A percentile compares a stretch with the other conserved stretches of the same genome.
phyloP scores from a whole-genome alignment of 2,888 invertebrate species.

The Halictus ligatus region DNA sequence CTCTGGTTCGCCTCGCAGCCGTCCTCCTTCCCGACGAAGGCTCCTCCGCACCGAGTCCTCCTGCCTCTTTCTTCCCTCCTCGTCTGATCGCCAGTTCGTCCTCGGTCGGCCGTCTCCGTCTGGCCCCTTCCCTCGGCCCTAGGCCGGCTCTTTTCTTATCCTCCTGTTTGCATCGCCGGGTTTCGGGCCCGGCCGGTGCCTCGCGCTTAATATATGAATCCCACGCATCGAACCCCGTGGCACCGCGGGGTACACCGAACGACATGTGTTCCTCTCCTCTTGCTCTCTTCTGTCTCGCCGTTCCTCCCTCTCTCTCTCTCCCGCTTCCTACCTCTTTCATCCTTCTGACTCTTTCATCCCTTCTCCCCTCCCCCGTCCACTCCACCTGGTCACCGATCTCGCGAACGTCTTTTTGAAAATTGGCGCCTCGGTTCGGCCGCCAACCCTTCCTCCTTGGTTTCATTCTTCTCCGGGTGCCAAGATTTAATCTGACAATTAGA shows the following conservation, averaged over 20 bases:
- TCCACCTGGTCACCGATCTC: not conserved
- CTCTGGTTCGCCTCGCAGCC: slow-evolving; percentile 79
- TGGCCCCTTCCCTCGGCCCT: not conserved
- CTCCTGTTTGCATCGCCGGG: slow-evolving; percentile 61
- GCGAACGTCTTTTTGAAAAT: slow-evolving; percentile 23
- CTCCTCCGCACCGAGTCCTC: slow-evolving; percentile 69
- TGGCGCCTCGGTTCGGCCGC: not conserved
- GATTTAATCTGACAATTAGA: too few species aligned
- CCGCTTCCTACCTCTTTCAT: not conserved
- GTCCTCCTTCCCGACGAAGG: slow-evolving; percentile 70
- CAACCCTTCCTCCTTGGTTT: not conserved
- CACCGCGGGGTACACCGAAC: slow-evolving; percentile 82
- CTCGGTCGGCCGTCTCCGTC: slow-evolving; percentile 30
- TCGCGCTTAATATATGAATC: slow-evolving; percentile 82
- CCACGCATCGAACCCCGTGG: slow-evolving; percentile 81
- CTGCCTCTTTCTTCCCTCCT: slow-evolving; percentile 31
- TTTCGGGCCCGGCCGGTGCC: slow-evolving; percentile 76
- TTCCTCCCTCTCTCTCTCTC: slow-evolving; percentile 35
- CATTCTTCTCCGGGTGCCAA: not conserved
- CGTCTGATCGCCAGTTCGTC: not conserved
- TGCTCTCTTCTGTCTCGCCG: slow-evolving; percentile 63
- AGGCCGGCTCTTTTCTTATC: slow-evolving; percentile 48
- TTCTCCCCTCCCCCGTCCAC: not conserved
- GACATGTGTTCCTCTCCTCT: slow-evolving; percentile 83
- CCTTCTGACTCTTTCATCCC: not conserved